Base-by-base conservation (phyloP, 2,113 vertebrate species). In the Thalassarche chlororhynchos region DNA sequence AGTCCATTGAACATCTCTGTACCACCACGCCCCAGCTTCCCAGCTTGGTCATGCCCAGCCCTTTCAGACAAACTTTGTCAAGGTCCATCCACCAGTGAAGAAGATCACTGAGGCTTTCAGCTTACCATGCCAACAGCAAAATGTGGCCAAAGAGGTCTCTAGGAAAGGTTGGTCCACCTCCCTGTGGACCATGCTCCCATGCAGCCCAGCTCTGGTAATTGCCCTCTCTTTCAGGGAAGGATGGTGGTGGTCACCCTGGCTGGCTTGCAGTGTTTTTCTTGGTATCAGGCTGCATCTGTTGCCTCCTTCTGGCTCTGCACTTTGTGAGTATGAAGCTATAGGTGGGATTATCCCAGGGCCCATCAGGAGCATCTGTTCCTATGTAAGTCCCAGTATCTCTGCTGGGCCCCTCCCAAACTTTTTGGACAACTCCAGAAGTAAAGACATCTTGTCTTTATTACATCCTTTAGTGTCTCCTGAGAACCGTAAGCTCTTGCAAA, bases 201-300 rank as follows among this genome's bases (percentile, higher is more conserved):
- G 32, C 46, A 81, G 19, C 29, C n/a, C 0, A 1, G 40, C 34
- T 62, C 34, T 0, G 1, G 38, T 26, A 14, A 34, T 36, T 32
- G 24, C 31, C 38, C 38, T 8, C 21, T 52, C 55, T 62, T 36
- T 54, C 47, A 54, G 57, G 9, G 28, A 69, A 54, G 65, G 47
- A 8, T n/a, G 20, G n/a, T 49, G 68, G 20, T n/a, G 49, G 29
- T 57, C n/a, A 42, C 68, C 34, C 29, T 21, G 77, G 10, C 31
- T 74, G 42, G 16, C 24, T n/a, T 65, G n/a, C 31, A 31, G 25
- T 32, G 40, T 20, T 89, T 31, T 36, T 49, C 31, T 40, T 25
- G 58, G 16, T n/a, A 9, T 74, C 10, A 21, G 60, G 49, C 49
- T 55, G 57, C 29, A 18, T 20, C 80, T 24, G 8, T 61, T 40